These are phyloP conservation scores for Eospalax fontanierii DNA, from an alignment of 2,797 vertebrate species.

Conservation along the genomic window DNA sequence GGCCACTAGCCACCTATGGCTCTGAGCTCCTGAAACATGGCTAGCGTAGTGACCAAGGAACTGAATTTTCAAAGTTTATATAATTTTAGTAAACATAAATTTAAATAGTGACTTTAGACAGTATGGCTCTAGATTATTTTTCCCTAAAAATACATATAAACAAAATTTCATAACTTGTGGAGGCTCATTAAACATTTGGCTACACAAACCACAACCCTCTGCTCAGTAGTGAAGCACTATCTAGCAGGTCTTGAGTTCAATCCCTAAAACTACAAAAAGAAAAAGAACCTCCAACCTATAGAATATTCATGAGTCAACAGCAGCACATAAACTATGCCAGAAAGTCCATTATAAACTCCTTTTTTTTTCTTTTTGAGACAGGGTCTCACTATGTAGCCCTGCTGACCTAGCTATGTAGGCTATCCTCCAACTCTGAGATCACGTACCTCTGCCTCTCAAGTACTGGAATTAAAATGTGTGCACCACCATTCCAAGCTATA, in stretches of 20 bases:
- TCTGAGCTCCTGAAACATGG: not conserved
- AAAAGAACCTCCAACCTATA: not conserved
- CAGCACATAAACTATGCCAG: not conserved
- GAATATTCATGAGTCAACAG: not conserved
- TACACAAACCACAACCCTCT: not conserved
- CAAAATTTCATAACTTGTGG: not conserved
- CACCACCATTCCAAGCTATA: no score
- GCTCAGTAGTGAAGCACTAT: not conserved
- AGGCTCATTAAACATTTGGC: not conserved
- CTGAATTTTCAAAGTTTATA: not conserved
- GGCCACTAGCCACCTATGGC: not conserved
- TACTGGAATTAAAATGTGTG: no score
- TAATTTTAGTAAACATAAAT: not conserved
- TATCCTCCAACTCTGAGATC: no score
- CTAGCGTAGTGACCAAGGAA: not conserved
- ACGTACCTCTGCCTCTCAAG: no score
- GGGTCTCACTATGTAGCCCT: no score
- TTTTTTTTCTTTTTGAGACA: no score
- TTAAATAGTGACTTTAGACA: not conserved
- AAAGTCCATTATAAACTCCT: slow-evolving; percentile 8
- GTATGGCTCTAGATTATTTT: not conserved
- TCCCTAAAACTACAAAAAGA: not conserved
- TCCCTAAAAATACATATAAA: not conserved
- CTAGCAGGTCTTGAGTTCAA: not conserved
- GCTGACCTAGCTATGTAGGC: no score